Percentiles rank a stretch among this genome's conserved stretches.
Evolutionary conservation across 2,113 vertebrate genomes (phyloP).

Genomic region (Gymnogyps californianus): DNA sequence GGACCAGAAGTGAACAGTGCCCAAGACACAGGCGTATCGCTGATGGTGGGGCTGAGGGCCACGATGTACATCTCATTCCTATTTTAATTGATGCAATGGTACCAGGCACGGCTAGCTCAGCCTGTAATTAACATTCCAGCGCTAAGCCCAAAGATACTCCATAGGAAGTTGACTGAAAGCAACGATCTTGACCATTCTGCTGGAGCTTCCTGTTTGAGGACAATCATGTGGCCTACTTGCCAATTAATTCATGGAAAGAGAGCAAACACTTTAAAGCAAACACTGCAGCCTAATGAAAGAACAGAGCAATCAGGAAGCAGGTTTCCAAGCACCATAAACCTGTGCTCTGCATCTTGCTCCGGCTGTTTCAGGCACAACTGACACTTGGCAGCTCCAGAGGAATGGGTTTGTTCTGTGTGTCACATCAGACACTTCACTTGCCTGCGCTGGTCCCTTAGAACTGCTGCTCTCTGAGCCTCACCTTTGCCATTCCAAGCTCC

Average conservation of each 20-base stretch:
- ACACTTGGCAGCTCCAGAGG: background rate
- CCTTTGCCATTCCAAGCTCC: background rate
- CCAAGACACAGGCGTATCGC: background rate
- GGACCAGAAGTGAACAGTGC: background rate
- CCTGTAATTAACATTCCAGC: constrained; percentile 10
- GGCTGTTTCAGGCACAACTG: background rate
- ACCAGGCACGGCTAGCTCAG: background rate
- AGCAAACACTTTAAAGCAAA: background rate
- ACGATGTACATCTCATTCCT: background rate
- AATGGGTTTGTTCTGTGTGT: background rate
- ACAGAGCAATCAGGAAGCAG: background rate
- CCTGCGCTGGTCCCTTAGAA: background rate
- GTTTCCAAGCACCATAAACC: background rate
- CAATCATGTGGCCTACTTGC: background rate
- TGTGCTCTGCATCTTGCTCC: fast-evolving
- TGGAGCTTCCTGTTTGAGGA: background rate
- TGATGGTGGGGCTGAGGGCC: background rate
- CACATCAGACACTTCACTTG: background rate
- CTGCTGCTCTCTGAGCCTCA: background rate
- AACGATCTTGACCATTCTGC: background rate
- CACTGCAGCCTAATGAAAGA: background rate
- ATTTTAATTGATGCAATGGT: background rate
- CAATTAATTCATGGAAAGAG: background rate
- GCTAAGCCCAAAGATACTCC: background rate
- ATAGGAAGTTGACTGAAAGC: background rate